Evolutionary conservation across 2,113 vertebrate genomes (phyloP).

Genomic region (Chaetops frenatus): DNA sequence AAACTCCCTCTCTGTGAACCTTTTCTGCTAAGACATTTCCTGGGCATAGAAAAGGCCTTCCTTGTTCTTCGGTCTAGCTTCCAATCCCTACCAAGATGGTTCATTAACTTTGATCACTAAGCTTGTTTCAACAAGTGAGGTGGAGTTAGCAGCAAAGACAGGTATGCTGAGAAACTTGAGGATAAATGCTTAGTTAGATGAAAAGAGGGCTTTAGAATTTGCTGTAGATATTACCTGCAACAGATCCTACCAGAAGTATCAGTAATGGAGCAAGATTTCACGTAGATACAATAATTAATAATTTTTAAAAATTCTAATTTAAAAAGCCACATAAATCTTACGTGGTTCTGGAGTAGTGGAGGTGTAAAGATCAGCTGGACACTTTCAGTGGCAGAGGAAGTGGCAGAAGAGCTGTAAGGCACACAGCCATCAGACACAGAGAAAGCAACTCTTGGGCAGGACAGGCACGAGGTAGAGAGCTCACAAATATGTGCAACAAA

Average conservation of each 20-base stretch:
- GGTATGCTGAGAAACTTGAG: background rate
- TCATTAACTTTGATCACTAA: conserved; percentile 30
- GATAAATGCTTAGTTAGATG: background rate
- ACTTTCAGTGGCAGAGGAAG: background rate
- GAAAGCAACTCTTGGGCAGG: background rate
- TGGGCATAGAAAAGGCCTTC: background rate
- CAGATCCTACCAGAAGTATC: background rate
- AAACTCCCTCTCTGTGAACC: background rate
- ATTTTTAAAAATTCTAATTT: fast-evolving
- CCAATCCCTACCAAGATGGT: background rate
- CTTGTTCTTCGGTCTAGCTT: background rate
- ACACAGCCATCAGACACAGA: background rate
- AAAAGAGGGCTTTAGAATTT: background rate
- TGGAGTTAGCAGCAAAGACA: background rate
- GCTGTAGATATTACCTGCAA: background rate
- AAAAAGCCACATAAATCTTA: background rate
- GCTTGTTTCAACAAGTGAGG: conserved; percentile 42
- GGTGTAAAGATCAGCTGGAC: background rate
- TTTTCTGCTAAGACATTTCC: background rate
- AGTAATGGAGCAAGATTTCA: background rate
- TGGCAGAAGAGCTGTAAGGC: background rate
- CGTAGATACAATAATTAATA: background rate
- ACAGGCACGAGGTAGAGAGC: background rate
- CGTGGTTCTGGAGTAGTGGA: background rate
- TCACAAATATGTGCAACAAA: background rate